Conservation (phyloP, 2,888 invertebrate genomes). For the Brachyptera risi region DNA sequence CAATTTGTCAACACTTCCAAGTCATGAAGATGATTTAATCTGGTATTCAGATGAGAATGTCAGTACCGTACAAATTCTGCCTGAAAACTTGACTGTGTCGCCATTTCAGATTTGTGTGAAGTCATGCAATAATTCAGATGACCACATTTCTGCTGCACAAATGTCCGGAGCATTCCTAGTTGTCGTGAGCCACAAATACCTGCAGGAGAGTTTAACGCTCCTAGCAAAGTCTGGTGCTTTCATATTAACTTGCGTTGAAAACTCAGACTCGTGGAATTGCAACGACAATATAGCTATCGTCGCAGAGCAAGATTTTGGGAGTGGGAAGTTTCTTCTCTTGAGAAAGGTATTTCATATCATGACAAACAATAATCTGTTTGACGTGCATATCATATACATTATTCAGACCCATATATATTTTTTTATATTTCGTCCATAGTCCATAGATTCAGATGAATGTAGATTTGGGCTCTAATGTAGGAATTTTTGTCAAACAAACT, state of each 20-base stretch:
- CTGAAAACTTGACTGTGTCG: background rate
- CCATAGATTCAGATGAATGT: too few relatives aligned
- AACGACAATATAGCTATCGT: background rate
- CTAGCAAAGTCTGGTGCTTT: background rate
- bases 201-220: background rate
- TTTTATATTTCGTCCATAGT: too few relatives aligned
- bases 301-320: background rate
- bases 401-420: too few relatives aligned
- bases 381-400: background rate
- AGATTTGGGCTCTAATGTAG: too few relatives aligned
- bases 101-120: background rate
- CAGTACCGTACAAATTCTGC: background rate
- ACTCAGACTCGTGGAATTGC: background rate
- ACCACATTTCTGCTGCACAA: background rate
- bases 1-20: too few relatives aligned
- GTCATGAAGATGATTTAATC: too few relatives aligned
- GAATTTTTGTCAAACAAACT: too few relatives aligned
- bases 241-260: background rate
- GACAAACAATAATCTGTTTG: background rate
- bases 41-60: too few relatives aligned
- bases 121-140: too few relatives aligned
- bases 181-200: background rate
- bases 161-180: slow-evolving; percentile 1
- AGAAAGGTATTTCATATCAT: too few relatives aligned
- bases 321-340: background rate